Percentiles rank a stretch among this genome's conserved stretches.
Conservation (phyloP, 2,113 vertebrate genomes). For the Micronisus gabar region DNA sequence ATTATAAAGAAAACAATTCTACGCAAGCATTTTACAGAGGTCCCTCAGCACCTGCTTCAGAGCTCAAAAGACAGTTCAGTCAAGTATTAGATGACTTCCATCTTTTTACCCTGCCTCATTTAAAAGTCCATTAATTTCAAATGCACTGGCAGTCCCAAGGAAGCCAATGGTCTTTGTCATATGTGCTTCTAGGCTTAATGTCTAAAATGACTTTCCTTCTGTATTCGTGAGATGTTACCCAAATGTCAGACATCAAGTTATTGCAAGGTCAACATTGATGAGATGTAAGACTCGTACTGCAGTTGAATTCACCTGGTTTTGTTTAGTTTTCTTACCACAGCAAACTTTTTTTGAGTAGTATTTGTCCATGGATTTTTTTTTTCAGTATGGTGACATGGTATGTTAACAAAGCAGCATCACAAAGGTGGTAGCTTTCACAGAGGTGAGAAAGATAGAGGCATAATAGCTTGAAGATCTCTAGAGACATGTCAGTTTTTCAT, state of each 20-base stretch:
- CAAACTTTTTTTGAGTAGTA: not conserved
- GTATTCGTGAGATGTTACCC: not conserved
- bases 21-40: not conserved
- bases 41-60: not conserved
- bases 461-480: not conserved
- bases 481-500: not conserved
- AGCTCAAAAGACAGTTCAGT: not conserved
- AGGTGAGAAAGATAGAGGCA: not conserved
- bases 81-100: not conserved
- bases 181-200: not conserved
- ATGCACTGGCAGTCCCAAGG: not conserved
- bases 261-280: not conserved
- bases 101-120: not conserved
- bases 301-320: not conserved
- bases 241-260: not conserved
- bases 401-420: not conserved
- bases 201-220: not conserved
- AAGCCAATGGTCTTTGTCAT: not conserved
- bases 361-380: not conserved
- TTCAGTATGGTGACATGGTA: not conserved
- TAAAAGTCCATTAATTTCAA: not conserved
- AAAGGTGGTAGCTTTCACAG: not conserved
- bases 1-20: not conserved
- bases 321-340: not conserved
- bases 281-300: not conserved